Evolutionary conservation across 1,140 invertebrate species (phyloP), one percentile per base, ranked within the genome.

Genomic region (Nilaparvata lugens): DNA sequence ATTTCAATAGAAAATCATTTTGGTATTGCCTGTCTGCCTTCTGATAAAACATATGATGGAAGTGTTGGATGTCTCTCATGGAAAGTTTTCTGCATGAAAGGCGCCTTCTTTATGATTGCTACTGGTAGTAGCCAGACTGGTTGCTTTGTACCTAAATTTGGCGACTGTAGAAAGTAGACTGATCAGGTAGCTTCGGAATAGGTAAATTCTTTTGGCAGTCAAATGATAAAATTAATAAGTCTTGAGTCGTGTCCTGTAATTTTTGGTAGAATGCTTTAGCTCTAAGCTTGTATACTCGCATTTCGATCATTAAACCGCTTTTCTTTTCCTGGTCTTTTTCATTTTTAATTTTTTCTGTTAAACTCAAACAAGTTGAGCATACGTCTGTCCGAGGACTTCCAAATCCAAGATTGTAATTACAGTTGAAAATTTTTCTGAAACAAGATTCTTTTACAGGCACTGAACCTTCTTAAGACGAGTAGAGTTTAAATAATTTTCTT

Each of bases 181-280:
- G 71, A 55, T 73, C 69, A 5, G 66, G 69, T 11, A 73, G 13
- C 61, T 71, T 73, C 1, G 68, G 68, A 4, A 71, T 31, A 1
- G 56, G 57, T 18, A 67, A 23, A 62, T 73, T 71, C 57, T 73
- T 72, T 65, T 75, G 69, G 43, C 68, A 75, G 60, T 76, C 72
- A 64, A 71, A 74, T 21, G 65, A 68, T 16, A 75, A 38, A 24
- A 61, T 68, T 4, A 63, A 45, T 19, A 66, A 9, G 16, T 62
- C 52, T n/a, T 64, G 52, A 23, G 65, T 56, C 61, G 64, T 60
- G 57, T 72, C 64, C 53, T 66, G 62, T 0, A 74, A 19, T 21
- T 63, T 48, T 14, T 68, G 18, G 62, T 65, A 73, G 63, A 73
- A 74, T 24, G 63, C 61, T 24, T 69, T 69, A 23, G 68, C 68